Conservation (phyloP, 2,797 vertebrate species). For the Melanotaenia boesemani region DNA sequence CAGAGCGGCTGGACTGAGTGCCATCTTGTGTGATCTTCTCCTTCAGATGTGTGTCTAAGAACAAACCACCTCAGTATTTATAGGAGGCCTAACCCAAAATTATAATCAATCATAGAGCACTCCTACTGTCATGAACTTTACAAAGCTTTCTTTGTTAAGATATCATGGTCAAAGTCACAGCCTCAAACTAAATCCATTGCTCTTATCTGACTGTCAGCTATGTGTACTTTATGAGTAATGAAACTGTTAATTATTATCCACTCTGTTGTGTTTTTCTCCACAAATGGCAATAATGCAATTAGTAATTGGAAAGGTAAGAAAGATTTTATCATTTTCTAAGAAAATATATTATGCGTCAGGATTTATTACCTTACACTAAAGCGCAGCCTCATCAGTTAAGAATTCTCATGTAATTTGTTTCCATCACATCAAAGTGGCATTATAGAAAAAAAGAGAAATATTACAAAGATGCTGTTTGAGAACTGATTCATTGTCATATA, state of each 20-base stretch:
- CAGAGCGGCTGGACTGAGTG: constrained; percentile 27
- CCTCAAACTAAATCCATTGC: constrained; percentile 13
- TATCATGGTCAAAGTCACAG: constrained; percentile 7
- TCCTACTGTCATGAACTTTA: constrained; percentile 3
- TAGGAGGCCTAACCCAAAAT: constrained; percentile 36
- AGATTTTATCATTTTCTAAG: too few relatives aligned
- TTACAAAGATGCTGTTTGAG: not conserved
- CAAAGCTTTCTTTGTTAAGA: constrained; percentile 15
- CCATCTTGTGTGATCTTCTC: constrained; percentile 50
- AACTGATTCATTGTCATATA: not conserved
- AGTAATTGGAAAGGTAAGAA: not conserved
- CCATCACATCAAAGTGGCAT: too few relatives aligned
- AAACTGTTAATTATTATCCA: constrained; percentile 26
- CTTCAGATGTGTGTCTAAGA: constrained; percentile 4
- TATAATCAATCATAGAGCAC: constrained; percentile 2
- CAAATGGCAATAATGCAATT: constrained; percentile 4
- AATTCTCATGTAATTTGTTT: too few relatives aligned
- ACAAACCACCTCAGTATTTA: constrained; percentile 46
- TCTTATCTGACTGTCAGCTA: constrained; percentile 12
- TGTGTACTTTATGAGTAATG: constrained; percentile 25
- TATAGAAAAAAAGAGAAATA: too few relatives aligned
- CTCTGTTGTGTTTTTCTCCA: constrained; percentile 15
- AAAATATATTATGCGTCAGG: not conserved
- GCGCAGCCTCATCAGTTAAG: not conserved
- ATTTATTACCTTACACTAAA: not conserved